Conservation (phyloP, 2,888 invertebrate genomes). For the Troides oblongomaculatus region DNA sequence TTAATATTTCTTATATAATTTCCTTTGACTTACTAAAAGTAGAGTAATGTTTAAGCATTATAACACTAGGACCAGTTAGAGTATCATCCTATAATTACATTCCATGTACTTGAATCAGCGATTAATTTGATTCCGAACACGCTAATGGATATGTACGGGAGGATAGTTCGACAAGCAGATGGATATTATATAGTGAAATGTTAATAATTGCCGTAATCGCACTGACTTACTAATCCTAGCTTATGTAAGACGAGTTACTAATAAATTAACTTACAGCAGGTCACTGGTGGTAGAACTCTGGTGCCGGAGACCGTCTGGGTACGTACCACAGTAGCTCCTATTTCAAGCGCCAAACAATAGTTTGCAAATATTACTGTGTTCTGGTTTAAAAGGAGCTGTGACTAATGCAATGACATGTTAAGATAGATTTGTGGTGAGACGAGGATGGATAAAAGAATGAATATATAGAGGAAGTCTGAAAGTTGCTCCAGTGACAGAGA, state of each 20-base stretch:
- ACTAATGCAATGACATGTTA: too few species aligned
- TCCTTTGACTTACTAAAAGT: not conserved
- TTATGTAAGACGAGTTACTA: not conserved
- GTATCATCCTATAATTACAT: slow-evolving; percentile 46
- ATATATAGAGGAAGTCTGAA: too few species aligned
- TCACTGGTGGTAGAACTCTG: too few species aligned
- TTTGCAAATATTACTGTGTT: too few species aligned
- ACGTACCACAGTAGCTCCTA: too few species aligned
- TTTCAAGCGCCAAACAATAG: too few species aligned
- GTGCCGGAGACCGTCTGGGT: too few species aligned
- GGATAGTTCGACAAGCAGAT: slow-evolving; percentile 23
- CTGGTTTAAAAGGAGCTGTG: too few species aligned
- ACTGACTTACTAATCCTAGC: slow-evolving; percentile 25
- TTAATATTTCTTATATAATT: not conserved
- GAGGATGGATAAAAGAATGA: too few species aligned
- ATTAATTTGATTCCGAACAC: slow-evolving; percentile 38
- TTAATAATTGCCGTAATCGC: slow-evolving; percentile 27
- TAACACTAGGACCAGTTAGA: slow-evolving; percentile 38
- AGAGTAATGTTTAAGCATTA: slow-evolving; percentile 42
- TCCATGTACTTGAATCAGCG: slow-evolving; percentile 46
- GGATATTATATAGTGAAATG: slow-evolving; percentile 24
- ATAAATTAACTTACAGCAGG: not conserved
- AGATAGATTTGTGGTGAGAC: too few species aligned
- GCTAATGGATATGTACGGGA: slow-evolving; percentile 30
- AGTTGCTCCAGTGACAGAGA: too few species aligned